phyloP scores from a whole-genome alignment of 2,113 vertebrate genomes.

The Prunella fulvescens region DNA sequence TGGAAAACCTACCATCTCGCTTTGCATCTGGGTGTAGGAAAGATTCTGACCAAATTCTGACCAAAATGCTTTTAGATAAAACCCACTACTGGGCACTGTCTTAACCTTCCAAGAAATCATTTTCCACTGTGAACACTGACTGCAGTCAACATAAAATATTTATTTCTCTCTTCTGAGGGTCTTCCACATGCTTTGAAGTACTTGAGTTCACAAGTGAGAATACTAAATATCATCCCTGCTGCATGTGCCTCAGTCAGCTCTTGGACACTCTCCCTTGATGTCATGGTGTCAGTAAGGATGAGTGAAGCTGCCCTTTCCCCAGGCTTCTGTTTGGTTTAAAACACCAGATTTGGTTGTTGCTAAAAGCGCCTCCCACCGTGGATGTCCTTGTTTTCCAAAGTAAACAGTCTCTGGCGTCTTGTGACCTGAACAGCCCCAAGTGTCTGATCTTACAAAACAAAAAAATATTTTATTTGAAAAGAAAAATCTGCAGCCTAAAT shows the following conservation, averaged over 20 bases:
- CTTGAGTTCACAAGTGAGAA: background rate
- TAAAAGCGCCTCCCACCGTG: conserved; percentile 1
- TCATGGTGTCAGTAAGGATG: conserved; percentile 4
- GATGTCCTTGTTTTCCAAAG: conserved; percentile 50
- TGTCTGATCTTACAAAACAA: conserved; percentile 42
- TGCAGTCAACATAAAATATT: background rate
- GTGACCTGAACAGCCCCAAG: conserved; percentile 28
- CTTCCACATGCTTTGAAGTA: background rate
- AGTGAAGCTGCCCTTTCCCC: conserved; percentile 38
- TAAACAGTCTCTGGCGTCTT: conserved; percentile 28
- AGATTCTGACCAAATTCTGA: background rate
- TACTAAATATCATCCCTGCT: conserved; percentile 1
- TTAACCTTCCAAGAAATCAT: background rate
- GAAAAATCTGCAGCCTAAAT: conserved; percentile 18
- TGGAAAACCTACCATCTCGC: background rate
- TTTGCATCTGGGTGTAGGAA: background rate
- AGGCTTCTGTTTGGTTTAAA: conserved; percentile 32
- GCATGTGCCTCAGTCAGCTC: background rate
- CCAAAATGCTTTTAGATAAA: background rate
- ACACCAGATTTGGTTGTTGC: background rate
- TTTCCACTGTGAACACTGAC: background rate
- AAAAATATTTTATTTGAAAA: conserved; percentile 38
- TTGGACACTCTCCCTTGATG: background rate
- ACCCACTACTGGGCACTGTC: background rate
- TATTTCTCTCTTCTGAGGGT: background rate